Percentiles rank a stretch among this genome's conserved stretches.
Evolutionary conservation across 2,113 vertebrate genomes (phyloP).

Genomic region (Dicerorhinus sumatrensis): DNA sequence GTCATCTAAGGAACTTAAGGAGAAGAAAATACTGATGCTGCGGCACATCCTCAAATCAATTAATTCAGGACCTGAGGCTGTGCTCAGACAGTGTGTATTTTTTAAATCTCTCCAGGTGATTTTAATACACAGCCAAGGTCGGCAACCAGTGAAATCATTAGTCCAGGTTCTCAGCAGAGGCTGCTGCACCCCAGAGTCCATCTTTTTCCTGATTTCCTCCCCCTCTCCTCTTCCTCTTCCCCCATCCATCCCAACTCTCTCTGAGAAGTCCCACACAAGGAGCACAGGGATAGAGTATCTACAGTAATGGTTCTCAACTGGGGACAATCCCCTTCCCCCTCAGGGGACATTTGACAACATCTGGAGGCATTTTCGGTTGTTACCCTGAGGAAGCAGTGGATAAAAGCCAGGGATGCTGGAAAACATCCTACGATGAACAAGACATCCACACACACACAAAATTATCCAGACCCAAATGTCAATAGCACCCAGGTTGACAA

Average conservation of each 20-base stretch:
- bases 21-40: neutral
- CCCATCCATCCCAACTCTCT: neutral
- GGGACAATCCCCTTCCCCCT: too few relatives aligned
- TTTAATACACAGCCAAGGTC: neutral
- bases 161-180: neutral
- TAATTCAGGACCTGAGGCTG: neutral
- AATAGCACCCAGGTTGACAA: accelerated
- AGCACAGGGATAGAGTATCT: neutral
- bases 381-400: neutral
- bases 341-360: neutral
- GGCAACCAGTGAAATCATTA: neutral
- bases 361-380: neutral
- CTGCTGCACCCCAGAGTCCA: neutral
- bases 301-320: neutral
- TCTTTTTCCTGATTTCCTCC: neutral
- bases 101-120: neutral
- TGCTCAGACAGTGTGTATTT: neutral
- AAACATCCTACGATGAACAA: neutral
- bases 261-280: neutral
- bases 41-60: neutral
- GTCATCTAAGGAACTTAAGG: neutral
- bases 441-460: neutral
- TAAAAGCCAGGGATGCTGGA: neutral
- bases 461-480: neutral
- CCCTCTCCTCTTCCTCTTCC: neutral